Evolutionary conservation across 2,888 invertebrate species (phyloP).

Genomic region (Brassicogethes aeneus): DNA sequence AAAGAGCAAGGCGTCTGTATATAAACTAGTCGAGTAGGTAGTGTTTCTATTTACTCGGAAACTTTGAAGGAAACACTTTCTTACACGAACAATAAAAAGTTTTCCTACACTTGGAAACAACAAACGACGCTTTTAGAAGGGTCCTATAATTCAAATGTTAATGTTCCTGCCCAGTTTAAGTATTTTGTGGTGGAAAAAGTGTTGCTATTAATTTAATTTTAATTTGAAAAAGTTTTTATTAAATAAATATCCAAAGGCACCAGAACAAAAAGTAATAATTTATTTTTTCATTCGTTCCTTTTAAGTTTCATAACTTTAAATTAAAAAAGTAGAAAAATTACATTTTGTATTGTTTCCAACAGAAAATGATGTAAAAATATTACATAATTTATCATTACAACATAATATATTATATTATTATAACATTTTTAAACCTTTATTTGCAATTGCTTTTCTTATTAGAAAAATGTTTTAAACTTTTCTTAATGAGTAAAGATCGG

Average conservation of each 20-base stretch:
- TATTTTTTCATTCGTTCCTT: background rate
- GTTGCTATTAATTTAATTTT: background rate
- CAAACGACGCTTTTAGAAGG: background rate
- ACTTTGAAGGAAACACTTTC: background rate
- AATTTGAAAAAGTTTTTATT: background rate
- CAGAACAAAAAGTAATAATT: background rate
- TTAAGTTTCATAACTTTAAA: background rate
- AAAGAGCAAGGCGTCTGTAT: background rate
- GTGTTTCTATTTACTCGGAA: slow-evolving; percentile 1
- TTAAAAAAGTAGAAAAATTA: background rate
- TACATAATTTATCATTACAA: no score
- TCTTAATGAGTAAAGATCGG: no score
- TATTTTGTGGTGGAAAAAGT: background rate
- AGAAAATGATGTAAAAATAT: no score
- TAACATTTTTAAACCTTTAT: no score
- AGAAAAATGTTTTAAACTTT: no score
- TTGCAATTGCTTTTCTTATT: no score
- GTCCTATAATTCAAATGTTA: background rate
- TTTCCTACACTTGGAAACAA: background rate
- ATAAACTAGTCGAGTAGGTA: background rate
- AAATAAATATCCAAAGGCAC: background rate
- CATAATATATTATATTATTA: no score
- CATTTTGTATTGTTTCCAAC: background rate
- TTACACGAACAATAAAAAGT: background rate
- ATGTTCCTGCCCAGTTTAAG: background rate